These are phyloP conservation scores for Scalopus aquaticus DNA, from an alignment of 2,113 vertebrate genomes.

Conservation along the genomic window DNA sequence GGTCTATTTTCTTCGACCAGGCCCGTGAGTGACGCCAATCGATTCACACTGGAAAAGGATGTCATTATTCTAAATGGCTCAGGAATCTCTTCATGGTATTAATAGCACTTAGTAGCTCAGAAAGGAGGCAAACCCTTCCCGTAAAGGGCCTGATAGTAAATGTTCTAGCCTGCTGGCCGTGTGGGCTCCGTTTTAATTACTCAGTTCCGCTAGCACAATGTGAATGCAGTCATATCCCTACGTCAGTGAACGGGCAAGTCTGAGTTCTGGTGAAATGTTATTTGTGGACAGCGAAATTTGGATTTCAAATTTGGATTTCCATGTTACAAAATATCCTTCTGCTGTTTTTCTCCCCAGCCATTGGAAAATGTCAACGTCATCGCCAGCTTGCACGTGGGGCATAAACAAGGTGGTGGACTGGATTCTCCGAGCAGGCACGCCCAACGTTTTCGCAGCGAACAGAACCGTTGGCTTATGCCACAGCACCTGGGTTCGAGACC, in stretches of 20 bases:
- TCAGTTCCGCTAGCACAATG: background rate
- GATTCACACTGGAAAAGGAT: background rate
- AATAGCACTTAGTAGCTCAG: background rate
- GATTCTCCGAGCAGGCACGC: background rate
- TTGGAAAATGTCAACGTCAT: constrained; percentile 4
- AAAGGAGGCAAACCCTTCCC: background rate
- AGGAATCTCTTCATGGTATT: background rate
- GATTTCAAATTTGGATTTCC: background rate
- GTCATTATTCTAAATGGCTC: background rate
- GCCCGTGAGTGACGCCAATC: background rate
- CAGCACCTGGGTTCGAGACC: background rate
- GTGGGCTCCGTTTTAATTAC: background rate
- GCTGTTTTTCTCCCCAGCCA: background rate
- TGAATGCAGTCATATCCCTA: background rate
- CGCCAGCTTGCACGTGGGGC: background rate
- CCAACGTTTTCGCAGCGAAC: background rate
- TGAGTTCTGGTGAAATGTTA: background rate
- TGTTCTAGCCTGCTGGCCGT: background rate
- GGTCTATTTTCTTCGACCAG: background rate
- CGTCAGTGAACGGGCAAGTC: background rate
- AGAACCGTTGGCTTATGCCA: background rate
- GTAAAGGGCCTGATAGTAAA: background rate
- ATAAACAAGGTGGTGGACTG: background rate
- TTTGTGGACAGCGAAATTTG: background rate
- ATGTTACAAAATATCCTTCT: background rate